Base-by-base conservation (phyloP, 2,113 vertebrate species). In the Hylia prasina region DNA sequence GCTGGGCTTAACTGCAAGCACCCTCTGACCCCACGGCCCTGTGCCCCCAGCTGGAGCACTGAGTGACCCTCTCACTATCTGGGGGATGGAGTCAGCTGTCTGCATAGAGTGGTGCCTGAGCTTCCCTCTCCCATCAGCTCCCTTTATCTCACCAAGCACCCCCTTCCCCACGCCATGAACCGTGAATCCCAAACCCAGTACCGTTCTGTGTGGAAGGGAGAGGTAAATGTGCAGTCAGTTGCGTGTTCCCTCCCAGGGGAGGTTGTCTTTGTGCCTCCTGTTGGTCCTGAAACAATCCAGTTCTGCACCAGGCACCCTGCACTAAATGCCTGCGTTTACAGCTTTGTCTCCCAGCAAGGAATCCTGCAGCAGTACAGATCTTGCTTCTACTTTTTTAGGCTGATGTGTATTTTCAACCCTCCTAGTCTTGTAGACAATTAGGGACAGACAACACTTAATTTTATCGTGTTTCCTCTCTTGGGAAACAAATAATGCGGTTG, bases 381-480 rank as follows among this genome's bases (percentile, higher is more conserved):
- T 88, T 91, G 92, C 94, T 98, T 97, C 94, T 97, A 94, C 93
- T 97, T 93, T 98, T 97, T 97, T 93, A 75, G 93, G 89, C 95
- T 97, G 87, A 92, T 71, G 48, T 0, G 68, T 96, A 53, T 96
- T 98, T 98, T 97, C 94, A 97, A 96, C 77, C 65, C 83, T 96
- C 87, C 78, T 96, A 66, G 78, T 76, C 95, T 97, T 90, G 75
- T 87, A 90, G 95, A 83, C 83, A 96, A 35, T 89, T 97, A 95
- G 87, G 81, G 93, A 96, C 71, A 87, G 53, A 61, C 58, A 89
- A 72, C 94, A 91, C 63, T 86, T 61, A 39, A 71, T 95, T 95
- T 90, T 91, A 53, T 77, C 19, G 33, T 72, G 65, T 93, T 87
- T 83, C 81, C 60, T 40, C 16, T 64, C 61, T 42, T 48, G 7